Base-by-base conservation (phyloP, 2,888 invertebrate species). In the Bombyx huttoni region DNA sequence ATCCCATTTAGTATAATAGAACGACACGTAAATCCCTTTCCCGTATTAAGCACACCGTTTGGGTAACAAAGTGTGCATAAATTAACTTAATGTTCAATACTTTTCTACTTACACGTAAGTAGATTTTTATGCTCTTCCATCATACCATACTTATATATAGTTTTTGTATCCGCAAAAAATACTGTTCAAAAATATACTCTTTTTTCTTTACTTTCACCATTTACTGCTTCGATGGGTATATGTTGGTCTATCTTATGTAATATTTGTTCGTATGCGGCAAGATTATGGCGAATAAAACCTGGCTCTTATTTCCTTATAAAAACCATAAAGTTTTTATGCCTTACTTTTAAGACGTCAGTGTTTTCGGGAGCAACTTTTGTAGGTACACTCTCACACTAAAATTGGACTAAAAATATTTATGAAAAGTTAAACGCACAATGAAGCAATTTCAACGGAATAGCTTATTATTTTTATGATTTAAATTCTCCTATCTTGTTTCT, bases 11-110 rank as follows among this genome's bases (percentile, higher is more conserved):
- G 67, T 65, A 55, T 58, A 63, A 70, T 61, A 64, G 60, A 63
- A 61, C 60, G 68, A 72, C 75, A 75, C 68, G 73, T 74, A 78
- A 82, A 79, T 78, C 78, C 80, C 71, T 70, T 70, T 68, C 73
- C 70, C 71, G 74, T 70, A 68, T 68, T 70, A 65, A 70, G 69
- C 7, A 68, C 70, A 66, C 73, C 70, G 70, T 73, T 73, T 71
- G 70, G 72, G 78, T 75, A 78, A 81, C 82, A 79, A 81, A 83
- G 81, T 78, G 78, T 77, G 84, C 83, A 86, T 85, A 85, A 86
- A 86, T 86, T 85, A 84, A 78, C 70, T 83, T 82, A 83, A 84
- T 82, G 82, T 82, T 79, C 82, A 81, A 84, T 85, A 83, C 81
- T 83, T 84, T 83, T 71, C 80, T 83, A 82, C 83, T 85, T 81